Evolutionary conservation across 2,797 vertebrate species (phyloP).

Genomic region (Melanotaenia trifasciata): DNA sequence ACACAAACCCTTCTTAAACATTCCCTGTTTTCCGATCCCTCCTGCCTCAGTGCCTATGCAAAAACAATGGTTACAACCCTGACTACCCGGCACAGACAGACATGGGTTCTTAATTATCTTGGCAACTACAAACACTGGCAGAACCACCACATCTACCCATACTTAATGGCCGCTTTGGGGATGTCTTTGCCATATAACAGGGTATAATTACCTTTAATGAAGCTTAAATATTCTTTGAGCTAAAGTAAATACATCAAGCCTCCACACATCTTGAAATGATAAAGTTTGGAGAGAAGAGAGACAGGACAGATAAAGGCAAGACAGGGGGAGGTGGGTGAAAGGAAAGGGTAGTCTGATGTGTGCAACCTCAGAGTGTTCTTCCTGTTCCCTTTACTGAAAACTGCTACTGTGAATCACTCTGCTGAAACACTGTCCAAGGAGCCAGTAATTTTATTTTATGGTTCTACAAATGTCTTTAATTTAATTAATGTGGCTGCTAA

Average conservation of each 20-base stretch:
- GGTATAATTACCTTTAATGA: conserved; percentile 83
- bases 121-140: conserved; percentile 61
- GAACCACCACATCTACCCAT: conserved; percentile 54
- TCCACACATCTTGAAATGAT: conserved; percentile 81
- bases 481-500: not conserved
- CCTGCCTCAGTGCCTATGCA: conserved; percentile 45
- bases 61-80: conserved; percentile 48
- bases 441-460: not conserved
- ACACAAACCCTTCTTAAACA: conserved; percentile 25
- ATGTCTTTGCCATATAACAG: conserved; percentile 71
- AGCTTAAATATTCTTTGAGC: conserved; percentile 80
- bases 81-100: conserved; percentile 55
- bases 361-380: not conserved
- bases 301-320: conserved; percentile 33
- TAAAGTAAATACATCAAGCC: conserved; percentile 80
- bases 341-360: not conserved
- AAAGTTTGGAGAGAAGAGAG: conserved; percentile 48
- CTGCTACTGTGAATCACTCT: not conserved
- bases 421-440: not conserved
- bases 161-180: conserved; percentile 73
- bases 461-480: not conserved
- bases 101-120: conserved; percentile 60
- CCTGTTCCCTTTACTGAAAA: conserved; percentile 1
- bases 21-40: conserved; percentile 29
- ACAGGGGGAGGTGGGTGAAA: not conserved